A percentile compares a stretch with the other conserved stretches of the same genome.
Evolutionary conservation across 2,113 vertebrate species (phyloP).

Genomic region (Odontesthes bonariensis): DNA sequence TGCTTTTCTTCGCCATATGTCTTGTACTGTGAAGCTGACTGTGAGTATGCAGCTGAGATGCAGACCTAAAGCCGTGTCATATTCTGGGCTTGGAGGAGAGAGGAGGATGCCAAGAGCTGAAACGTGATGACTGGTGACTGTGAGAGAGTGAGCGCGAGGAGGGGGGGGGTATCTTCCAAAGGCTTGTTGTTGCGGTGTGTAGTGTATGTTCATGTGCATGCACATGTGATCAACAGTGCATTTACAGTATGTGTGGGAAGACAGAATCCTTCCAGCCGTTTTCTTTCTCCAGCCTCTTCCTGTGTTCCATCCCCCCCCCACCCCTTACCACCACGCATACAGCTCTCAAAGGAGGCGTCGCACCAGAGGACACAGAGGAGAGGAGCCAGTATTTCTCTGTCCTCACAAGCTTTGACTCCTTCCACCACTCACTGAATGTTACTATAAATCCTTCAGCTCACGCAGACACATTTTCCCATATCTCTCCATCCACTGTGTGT

Average conservation of each 20-base stretch:
- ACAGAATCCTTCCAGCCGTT: slow-evolving; percentile 70
- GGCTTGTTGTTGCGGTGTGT: slow-evolving; percentile 36
- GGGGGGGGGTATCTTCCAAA: slow-evolving; percentile 55
- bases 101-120: slow-evolving; percentile 67
- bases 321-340: slow-evolving; percentile 36
- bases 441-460: slow-evolving; percentile 48
- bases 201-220: slow-evolving; percentile 51
- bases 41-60: slow-evolving; percentile 64
- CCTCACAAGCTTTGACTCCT: slow-evolving; percentile 43
- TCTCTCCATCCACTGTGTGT: slow-evolving; percentile 54
- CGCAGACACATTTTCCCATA: slow-evolving; percentile 56
- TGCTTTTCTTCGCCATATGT: slow-evolving; percentile 63
- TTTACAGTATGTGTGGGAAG: slow-evolving; percentile 73
- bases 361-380: slow-evolving; percentile 61
- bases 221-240: slow-evolving; percentile 67
- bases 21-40: slow-evolving; percentile 49
- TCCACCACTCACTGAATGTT: slow-evolving; percentile 50
- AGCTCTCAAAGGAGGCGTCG: slow-evolving; percentile 52
- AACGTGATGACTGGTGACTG: slow-evolving; percentile 73
- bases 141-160: slow-evolving; percentile 52
- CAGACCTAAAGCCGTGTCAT: slow-evolving; percentile 74
- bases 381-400: slow-evolving; percentile 50
- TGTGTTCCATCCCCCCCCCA: slow-evolving; percentile 26
- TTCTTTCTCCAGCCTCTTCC: slow-evolving; percentile 74
- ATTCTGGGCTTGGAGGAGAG: slow-evolving; percentile 69